These are phyloP conservation scores for Rhyacophila evoluta DNA, from an alignment of 2,888 invertebrate species.

Conservation along the genomic window DNA sequence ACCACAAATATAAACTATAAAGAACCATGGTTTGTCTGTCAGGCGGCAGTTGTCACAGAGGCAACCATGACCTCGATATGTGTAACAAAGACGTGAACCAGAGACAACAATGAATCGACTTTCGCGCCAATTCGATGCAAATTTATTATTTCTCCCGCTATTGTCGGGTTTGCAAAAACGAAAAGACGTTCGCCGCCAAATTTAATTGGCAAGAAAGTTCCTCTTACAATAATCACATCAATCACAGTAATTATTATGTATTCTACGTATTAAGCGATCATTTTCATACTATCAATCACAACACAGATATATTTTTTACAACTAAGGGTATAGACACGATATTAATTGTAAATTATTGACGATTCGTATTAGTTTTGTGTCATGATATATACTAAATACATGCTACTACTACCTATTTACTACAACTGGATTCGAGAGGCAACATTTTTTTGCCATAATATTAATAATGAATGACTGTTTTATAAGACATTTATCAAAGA, in stretches of 20 bases:
- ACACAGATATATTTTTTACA: neutral
- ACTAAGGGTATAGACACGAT: neutral
- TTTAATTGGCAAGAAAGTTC: conserved; percentile 19
- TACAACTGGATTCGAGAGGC: neutral
- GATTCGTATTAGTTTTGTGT: neutral
- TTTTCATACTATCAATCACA: neutral
- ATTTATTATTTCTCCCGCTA: conserved; percentile 19
- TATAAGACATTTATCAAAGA: no score
- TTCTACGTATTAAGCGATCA: neutral
- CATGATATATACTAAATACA: neutral
- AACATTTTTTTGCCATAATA: no score
- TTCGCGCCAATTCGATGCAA: conserved; percentile 24
- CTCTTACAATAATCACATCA: neutral
- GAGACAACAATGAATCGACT: conserved; percentile 12
- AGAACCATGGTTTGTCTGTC: conserved; percentile 2
- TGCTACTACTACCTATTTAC: neutral
- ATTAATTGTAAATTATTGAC: neutral
- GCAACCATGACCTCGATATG: conserved; percentile 2
- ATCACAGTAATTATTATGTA: neutral
- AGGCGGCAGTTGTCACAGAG: neutral
- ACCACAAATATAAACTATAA: neutral
- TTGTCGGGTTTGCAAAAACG: neutral
- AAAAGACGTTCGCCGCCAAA: neutral
- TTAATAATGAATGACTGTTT: no score
- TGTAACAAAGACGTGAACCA: conserved; percentile 7